Base-by-base conservation (phyloP, 2,113 vertebrate genomes). In the Progne subis region DNA sequence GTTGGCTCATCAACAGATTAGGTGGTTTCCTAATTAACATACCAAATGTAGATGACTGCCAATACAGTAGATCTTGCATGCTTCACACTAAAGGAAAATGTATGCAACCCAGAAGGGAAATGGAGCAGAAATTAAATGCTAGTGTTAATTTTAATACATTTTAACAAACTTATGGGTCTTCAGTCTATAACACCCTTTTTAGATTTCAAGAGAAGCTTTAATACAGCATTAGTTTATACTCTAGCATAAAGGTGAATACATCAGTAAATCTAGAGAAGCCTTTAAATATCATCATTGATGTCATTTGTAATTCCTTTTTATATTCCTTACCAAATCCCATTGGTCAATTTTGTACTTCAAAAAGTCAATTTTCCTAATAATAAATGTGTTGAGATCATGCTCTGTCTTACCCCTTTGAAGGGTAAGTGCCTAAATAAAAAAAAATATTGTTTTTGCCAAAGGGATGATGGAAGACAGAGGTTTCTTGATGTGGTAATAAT, bases 301-400 rank as follows among this genome's bases (percentile, higher is more conserved):
- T 49, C 17, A 86, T 70, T 65, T 56, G 59, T 74, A 72, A 61
- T 91, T 88, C 25, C 8, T 85, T 60, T 69, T 95, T 43, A 60
- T 93, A 82, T 65, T 84, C 82, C 34, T 49, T 83, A 72, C 10
- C 12, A 83, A 91, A 85, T 82, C 43, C 71, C 2, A 0, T 44
- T 95, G 60, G 75, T 75, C 75, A 94, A 80, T 93, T 91, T 92
- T 59, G 55, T 61, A 31, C 63, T 90, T 77, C 53, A 89, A 18
- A 82, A 97, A 85, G 46, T 83, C 77, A 53, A 46, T 39, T 74
- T 86, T 81, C 32, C 32, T 71, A 8, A 61, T 89, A 86, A 57
- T 63, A 80, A 80, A 43, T 71, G 6, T 65, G 26, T 84, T 93
- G 19, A 82, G 68, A 80, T 63, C 70, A 32, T 68, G 12, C 26